A percentile compares a stretch with the other conserved stretches of the same genome.
phyloP scores from a whole-genome alignment of 2,888 invertebrate genomes.

The Hirtodrosophila duncani region DNA sequence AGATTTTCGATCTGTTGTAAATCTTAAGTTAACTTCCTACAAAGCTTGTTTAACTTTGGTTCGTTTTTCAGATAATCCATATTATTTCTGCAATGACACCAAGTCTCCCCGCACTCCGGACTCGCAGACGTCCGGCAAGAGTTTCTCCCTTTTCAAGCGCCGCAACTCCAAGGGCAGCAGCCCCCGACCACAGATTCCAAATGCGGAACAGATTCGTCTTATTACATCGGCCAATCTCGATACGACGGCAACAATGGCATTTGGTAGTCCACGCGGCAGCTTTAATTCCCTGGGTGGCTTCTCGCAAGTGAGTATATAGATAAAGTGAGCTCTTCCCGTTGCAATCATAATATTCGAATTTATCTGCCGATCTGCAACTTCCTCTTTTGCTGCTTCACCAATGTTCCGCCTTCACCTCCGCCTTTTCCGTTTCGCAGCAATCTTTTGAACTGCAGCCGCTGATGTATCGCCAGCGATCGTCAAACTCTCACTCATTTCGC shows the following conservation, averaged over 20 bases:
- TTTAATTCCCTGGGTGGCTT: slow-evolving; percentile 75
- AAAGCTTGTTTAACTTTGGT: background rate
- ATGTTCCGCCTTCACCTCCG: slow-evolving; percentile 26
- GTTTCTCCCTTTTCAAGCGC: slow-evolving; percentile 77
- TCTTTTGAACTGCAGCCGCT: slow-evolving; percentile 74
- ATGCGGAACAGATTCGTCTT: slow-evolving; percentile 74
- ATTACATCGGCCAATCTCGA: slow-evolving; percentile 77
- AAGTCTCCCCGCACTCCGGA: slow-evolving; percentile 77
- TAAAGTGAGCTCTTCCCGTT: slow-evolving; percentile 9
- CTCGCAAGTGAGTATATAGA: slow-evolving; percentile 69
- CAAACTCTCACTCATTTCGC: slow-evolving; percentile 74
- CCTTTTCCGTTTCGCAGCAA: slow-evolving; percentile 46
- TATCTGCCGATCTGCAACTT: slow-evolving; percentile 57
- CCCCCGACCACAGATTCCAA: slow-evolving; percentile 61
- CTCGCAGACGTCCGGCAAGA: slow-evolving; percentile 73
- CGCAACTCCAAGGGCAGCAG: slow-evolving; percentile 77
- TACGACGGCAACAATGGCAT: slow-evolving; percentile 74
- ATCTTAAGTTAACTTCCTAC: background rate
- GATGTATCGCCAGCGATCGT: slow-evolving; percentile 72
- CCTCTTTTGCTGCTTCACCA: slow-evolving; percentile 43
- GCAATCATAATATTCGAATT: slow-evolving; percentile 46
- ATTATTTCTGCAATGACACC: slow-evolving; percentile 77
- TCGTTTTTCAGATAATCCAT: slow-evolving; percentile 74
- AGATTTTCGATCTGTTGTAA: background rate
- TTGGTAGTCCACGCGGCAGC: slow-evolving; percentile 77